A percentile compares a stretch with the other conserved stretches of the same genome.
These are phyloP conservation scores for Dipodomys stephensi DNA, from an alignment of 2,113 vertebrate species.

Conservation along the genomic window DNA sequence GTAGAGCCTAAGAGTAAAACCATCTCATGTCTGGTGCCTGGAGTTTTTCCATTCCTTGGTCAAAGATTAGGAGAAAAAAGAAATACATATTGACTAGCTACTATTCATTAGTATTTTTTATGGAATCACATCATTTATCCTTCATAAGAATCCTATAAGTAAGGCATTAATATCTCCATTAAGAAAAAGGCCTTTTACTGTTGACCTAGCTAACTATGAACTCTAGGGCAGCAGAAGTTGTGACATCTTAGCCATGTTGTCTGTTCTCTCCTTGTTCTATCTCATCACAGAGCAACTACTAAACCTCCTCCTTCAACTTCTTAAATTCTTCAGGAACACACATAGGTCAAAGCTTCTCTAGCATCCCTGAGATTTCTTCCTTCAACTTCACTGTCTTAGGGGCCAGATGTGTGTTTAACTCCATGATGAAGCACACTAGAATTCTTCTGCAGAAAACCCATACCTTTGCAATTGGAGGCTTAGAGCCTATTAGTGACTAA, in stretches of 20 bases:
- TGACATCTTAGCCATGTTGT: neutral
- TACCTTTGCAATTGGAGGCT: slow-evolving; percentile 19
- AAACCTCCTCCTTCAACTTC: neutral
- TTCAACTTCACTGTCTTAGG: slow-evolving; percentile 7
- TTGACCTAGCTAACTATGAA: slow-evolving; percentile 12
- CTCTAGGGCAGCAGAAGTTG: neutral
- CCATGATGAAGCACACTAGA: neutral
- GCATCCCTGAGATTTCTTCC: neutral
- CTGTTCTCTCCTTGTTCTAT: slow-evolving; percentile 3
- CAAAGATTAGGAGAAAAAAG: neutral
- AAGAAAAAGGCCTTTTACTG: neutral
- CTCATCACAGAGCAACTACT: slow-evolving; percentile 1
- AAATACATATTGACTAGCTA: neutral
- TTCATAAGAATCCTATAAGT: neutral
- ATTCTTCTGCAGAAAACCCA: neutral
- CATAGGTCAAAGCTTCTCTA: neutral
- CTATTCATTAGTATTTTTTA: neutral
- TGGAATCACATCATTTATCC: neutral
- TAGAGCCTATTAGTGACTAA: slow-evolving; percentile 2
- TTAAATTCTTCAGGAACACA: neutral
- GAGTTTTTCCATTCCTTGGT: slow-evolving; percentile 2
- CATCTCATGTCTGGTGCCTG: neutral
- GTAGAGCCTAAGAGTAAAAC: neutral
- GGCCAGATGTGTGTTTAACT: neutral
- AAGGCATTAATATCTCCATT: neutral